phyloP scores from a whole-genome alignment of 1,140 invertebrate species.

The Mercenaria mercenaria region DNA sequence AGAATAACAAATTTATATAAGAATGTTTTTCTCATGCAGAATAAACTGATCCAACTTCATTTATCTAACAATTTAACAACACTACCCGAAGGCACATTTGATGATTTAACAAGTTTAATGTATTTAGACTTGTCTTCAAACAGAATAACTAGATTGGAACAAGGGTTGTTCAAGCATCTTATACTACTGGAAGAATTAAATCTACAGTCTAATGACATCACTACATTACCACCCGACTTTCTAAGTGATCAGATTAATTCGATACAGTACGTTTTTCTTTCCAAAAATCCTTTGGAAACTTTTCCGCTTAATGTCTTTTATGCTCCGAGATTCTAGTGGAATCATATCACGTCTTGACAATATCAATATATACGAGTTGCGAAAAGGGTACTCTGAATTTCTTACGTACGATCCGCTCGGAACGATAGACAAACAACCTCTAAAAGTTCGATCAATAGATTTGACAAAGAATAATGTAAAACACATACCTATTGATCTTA shows the following conservation, averaged over 20 bases:
- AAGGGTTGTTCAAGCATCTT: not conserved
- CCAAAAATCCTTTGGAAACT: not conserved
- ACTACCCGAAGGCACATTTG: not conserved
- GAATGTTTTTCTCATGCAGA: not conserved
- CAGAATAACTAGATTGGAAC: not conserved
- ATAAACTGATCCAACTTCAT: not conserved
- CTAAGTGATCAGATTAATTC: not conserved
- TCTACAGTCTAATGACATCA: not conserved
- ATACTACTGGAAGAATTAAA: not conserved
- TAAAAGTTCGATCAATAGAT: not conserved
- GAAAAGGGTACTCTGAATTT: not conserved
- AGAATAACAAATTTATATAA: not conserved
- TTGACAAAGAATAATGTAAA: not conserved
- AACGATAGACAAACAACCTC: not conserved
- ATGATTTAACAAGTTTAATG: not conserved
- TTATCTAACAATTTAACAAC: not conserved
- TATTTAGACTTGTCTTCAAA: not conserved
- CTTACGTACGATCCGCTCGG: not conserved
- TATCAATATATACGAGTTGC: not conserved
- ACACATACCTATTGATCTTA: not conserved
- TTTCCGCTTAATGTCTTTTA: not conserved
- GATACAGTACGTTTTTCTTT: not conserved
- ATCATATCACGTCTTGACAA: not conserved
- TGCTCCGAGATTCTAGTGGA: not conserved
- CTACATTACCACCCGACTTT: not conserved